These are phyloP conservation scores for Phycodurus eques DNA, from an alignment of 2,113 vertebrate genomes.

Conservation along the genomic window DNA sequence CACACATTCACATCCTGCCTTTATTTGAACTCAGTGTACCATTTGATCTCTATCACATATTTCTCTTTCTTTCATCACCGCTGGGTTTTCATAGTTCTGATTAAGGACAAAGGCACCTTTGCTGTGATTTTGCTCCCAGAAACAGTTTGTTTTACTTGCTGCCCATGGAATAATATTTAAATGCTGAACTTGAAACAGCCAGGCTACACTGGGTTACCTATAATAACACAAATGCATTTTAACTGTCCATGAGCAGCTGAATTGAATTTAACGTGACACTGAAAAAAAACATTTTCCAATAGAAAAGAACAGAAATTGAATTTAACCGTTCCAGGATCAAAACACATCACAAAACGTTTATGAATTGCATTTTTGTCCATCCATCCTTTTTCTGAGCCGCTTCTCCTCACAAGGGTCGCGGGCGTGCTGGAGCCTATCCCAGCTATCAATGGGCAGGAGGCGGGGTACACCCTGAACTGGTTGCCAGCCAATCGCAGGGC, in stretches of 20 bases:
- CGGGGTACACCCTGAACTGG: no score
- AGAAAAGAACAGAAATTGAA: neutral
- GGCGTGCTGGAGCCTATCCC: no score
- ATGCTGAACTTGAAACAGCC: constrained; percentile 6
- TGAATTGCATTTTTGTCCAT: neutral
- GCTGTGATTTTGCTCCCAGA: constrained; percentile 29
- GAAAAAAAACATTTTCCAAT: neutral
- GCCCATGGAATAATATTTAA: neutral
- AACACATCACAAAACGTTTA: neutral
- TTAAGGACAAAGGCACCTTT: constrained; percentile 21
- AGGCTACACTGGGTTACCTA: neutral
- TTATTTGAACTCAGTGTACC: constrained; percentile 46
- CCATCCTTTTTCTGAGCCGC: no score
- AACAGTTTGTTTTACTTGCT: constrained; percentile 21
- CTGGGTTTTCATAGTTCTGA: constrained; percentile 34
- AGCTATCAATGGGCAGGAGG: no score
- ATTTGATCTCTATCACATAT: constrained; percentile 57
- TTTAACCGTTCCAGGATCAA: no score
- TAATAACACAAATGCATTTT: neutral
- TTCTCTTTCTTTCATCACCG: constrained; percentile 26
- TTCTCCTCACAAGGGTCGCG: no score
- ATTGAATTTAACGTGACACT: constrained; percentile 1
- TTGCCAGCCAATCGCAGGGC: no score
- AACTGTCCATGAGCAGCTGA: constrained; percentile 1
- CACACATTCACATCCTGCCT: constrained; percentile 10